These are phyloP conservation scores for Tetragnatha montana DNA, from an alignment of 2,888 invertebrate species.

Conservation along the genomic window DNA sequence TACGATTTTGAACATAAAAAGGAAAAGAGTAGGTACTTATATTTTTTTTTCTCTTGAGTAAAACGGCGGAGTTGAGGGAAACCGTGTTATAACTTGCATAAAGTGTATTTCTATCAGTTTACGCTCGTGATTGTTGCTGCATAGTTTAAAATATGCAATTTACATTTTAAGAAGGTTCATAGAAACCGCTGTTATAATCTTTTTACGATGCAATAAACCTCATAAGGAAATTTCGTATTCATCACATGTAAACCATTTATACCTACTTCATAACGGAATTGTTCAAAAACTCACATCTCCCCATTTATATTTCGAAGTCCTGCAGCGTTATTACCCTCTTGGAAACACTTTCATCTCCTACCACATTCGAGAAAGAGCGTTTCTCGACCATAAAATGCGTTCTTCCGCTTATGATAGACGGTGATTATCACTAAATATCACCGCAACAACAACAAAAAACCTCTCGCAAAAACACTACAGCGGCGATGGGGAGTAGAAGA, in stretches of 20 bases:
- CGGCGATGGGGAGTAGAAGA: conserved; percentile 25
- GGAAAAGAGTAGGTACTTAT: too few relatives aligned
- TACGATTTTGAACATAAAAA: too few relatives aligned
- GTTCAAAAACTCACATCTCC: conserved; percentile 21
- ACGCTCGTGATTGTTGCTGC: neutral
- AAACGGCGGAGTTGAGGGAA: too few relatives aligned
- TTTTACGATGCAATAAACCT: conserved; percentile 42
- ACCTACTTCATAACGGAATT: conserved; percentile 33
- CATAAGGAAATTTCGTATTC: conserved; percentile 31
- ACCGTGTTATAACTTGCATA: neutral
- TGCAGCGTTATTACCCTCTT: conserved; percentile 40
- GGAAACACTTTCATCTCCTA: conserved; percentile 27
- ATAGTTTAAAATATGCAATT: neutral
- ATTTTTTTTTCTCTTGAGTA: too few relatives aligned
- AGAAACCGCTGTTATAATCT: conserved; percentile 7
- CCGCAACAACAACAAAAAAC: neutral
- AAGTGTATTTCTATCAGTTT: neutral
- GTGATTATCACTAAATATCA: conserved; percentile 68
- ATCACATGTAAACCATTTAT: neutral
- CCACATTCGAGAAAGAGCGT: neutral
- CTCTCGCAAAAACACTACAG: neutral
- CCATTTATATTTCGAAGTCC: conserved; percentile 27
- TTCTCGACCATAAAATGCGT: conserved; percentile 51
- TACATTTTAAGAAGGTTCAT: neutral
- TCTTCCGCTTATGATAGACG: conserved; percentile 50